Conservation (phyloP, 1,140 invertebrate species). For the Cotesia vestalis region DNA sequence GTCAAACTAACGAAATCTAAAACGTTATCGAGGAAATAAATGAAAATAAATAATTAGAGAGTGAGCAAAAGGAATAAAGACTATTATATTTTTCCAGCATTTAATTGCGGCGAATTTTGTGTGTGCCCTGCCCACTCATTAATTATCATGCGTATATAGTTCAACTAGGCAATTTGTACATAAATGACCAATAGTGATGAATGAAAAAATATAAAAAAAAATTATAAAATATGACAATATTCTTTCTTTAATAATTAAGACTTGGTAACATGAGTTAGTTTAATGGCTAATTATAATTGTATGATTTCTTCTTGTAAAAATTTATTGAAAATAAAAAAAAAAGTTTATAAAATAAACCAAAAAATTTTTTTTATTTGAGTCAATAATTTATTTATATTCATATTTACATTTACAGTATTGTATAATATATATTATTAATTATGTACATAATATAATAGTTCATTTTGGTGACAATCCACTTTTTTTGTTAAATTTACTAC, state of each 20-base stretch:
- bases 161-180: constrained; percentile 37
- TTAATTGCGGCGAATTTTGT: constrained; percentile 42
- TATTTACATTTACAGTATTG: constrained; percentile 16
- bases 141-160: constrained; percentile 17
- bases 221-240: constrained; percentile 17
- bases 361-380: background rate
- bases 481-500: constrained; percentile 54
- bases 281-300: background rate
- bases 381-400: background rate
- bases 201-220: background rate
- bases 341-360: background rate
- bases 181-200: constrained; percentile 29
- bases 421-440: constrained; percentile 4
- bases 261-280: background rate
- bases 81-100: constrained; percentile 57
- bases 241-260: no score
- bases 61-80: constrained; percentile 47
- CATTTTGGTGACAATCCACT: constrained; percentile 36
- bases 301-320: constrained; percentile 30
- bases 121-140: constrained; percentile 32
- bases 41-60: constrained; percentile 33
- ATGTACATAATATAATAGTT: constrained; percentile 4
- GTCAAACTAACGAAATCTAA: constrained; percentile 37
- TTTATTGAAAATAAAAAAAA: constrained; percentile 4
- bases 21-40: constrained; percentile 17